Base-by-base conservation (phyloP, 1,140 invertebrate species). In the Pectinophora gossypiella region DNA sequence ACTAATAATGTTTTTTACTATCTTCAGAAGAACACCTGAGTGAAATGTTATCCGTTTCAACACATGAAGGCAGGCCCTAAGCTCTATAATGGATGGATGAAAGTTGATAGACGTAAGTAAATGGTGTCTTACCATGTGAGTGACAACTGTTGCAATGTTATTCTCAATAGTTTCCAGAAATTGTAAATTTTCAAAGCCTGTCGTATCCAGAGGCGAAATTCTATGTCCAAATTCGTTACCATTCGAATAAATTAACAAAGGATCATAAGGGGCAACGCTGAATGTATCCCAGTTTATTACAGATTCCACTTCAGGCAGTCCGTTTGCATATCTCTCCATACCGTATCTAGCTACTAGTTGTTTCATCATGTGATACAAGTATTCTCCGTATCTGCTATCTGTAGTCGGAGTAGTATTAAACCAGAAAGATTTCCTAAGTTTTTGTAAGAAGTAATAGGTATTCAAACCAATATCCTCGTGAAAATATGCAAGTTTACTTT, bases 401-500 rank as follows among this genome's bases (percentile, higher is more conserved):
- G 42, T 48, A 15, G 57, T 48, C 44, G 56, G 45, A 9, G 64
- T 52, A 15, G 40, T 48, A 51, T 70, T 63, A 44, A 73, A 47
- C 72, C 75, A 78, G 5, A 66, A 51, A 9, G 67, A 54, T 18
- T 42, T 57, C 57, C 64, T 76, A 2, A 87, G 51, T 54, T 74
- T 82, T 47, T 50, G 70, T 20, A 85, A 59, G 48, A 68, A 83
- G 53, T 79, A 85, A 56, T 66, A 85, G 0, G 84, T 66, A 54
- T 87, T 87, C 46, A 87, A 61, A 4, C 78, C 84, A 16, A 87
- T 49, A 51, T 87, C 84, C 75, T 87, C 81, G 19, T 72, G 63
- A 51, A 84, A 87, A 47, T 87, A 87, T 3, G 78, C 56, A 35
- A 87, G 54, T 51, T 74, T 72, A n/a, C 68, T 62, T 23, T 84